Base-by-base conservation (phyloP, 2,888 invertebrate species). In the Euplexia lucipara region DNA sequence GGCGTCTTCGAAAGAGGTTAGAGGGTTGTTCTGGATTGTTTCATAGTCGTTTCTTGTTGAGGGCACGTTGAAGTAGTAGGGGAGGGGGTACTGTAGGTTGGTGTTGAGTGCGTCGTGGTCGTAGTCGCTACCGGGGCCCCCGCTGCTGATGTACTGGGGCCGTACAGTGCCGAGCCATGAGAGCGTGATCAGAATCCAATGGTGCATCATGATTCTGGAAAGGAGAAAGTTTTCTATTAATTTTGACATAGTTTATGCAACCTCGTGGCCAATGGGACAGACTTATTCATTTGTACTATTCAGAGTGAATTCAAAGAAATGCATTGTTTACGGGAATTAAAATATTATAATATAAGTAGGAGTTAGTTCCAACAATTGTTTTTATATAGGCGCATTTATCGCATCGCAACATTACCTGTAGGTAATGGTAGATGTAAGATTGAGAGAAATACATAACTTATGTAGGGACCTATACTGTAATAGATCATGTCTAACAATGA, bases 201-300 rank as follows among this genome's bases (percentile, higher is more conserved):
- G 91, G 81, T 87, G 87, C 53, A 88, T 85, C 95, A 95, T 95
- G 76, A 42, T 92, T 89, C 94, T 94, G 93, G 18, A 91, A 92
- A 69, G 32, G 9, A 71, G n/a, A 48, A 2, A 37, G 7, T 5
- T 4, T 32, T n/a, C 9, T 53, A 18, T 77, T 66, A 48, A 34
- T 53, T 56, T 41, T 10, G 9, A 44, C n/a, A 22, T 22, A 12
- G n/a, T 1, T n/a, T 16, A 22, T 12, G 12, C 26, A 22, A 12
- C n/a, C n/a, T n/a, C n/a, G n/a, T n/a, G n/a, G n/a, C n/a, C n/a
- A n/a, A n/a, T n/a, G n/a, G n/a, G n/a, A n/a, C n/a, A n/a, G n/a
- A n/a, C n/a, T n/a, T n/a, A n/a, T n/a, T n/a, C n/a, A n/a, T n/a
- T n/a, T n/a, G n/a, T n/a, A n/a, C n/a, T n/a, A n/a, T n/a, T n/a